Evolutionary conservation across 2,888 invertebrate species (phyloP).

Genomic region (Sisyra nigra): DNA sequence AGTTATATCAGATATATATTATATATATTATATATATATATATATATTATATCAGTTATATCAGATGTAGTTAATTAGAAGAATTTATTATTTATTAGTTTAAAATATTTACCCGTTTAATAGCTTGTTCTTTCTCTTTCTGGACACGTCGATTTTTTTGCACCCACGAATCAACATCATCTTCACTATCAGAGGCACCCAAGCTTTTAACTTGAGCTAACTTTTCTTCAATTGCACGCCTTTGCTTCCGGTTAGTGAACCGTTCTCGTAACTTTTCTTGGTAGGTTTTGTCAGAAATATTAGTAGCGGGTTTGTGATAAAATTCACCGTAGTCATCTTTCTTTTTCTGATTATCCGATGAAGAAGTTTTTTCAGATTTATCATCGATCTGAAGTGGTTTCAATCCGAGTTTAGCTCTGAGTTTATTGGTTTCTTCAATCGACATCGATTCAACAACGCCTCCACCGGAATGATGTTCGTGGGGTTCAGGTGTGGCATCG

Average conservation of each 20-base stretch:
- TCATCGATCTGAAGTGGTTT: constrained; percentile 67
- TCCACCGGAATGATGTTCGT: constrained; percentile 16
- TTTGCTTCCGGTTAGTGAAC: constrained; percentile 62
- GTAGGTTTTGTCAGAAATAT: constrained; percentile 52
- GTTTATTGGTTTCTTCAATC: constrained; percentile 70
- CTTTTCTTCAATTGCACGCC: constrained; percentile 56
- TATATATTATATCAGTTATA: no score
- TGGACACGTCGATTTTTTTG: constrained; percentile 58
- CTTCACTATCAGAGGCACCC: constrained; percentile 61
- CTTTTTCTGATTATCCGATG: constrained; percentile 28
- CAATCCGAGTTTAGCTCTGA: constrained; percentile 83
- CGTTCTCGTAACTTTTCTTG: constrained; percentile 71
- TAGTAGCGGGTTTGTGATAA: constrained; percentile 72
- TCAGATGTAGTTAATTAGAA: no score
- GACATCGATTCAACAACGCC: constrained; percentile 44
- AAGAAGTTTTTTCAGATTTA: constrained; percentile 14
- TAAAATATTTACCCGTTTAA: constrained; percentile 45
- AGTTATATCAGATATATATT: no score
- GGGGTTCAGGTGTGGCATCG: not conserved
- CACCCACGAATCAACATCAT: constrained; percentile 69
- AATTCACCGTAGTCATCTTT: constrained; percentile 57
- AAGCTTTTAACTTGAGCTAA: constrained; percentile 39
- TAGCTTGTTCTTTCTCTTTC: constrained; percentile 69
- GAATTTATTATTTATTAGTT: no score
- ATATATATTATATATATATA: no score